Evolutionary conservation across 2,797 vertebrate genomes (phyloP), one percentile per base, ranked within the genome.

Genomic region (Cynopterus sphinx): DNA sequence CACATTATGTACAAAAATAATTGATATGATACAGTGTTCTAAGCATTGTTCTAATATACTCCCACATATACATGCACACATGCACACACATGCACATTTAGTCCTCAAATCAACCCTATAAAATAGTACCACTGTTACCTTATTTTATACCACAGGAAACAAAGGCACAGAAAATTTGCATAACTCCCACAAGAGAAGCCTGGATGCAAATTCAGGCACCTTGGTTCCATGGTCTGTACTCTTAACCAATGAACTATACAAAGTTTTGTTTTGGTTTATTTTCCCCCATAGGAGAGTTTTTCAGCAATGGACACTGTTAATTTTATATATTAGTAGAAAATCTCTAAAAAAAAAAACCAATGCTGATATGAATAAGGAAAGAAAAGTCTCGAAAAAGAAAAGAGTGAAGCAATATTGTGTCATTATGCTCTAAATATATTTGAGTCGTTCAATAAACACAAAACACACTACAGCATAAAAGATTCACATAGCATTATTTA

Each of bases 61-160:
- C 11, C 6, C 75, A 43, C 21, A 33, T 0, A 0, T 21, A 10
- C 3, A 9, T 5, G 5, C 21, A 41, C 9, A 49, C 19, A 53
- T 3, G 11, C 10, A 31, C 3, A 53, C n/a, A 43, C 43, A 41
- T 33, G 33, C 36, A 28, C 15, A 9, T 9, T 41, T 12, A 61
- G 15, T 65, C 49, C 13, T 85, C 43, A 63, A 21, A 81, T 49
- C 21, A 33, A 73, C 16, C 59, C 5, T 26, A 6, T 65, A 65
- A 87, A 74, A 6, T 28, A 28, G 61, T 1, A 3, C 19, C 22
- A 16, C 26, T 31, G 16, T 51, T 57, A 51, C 22, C 24, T 36
- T 51, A 13, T 43, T 91, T 88, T 43, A 53, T 65, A 31, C 26
- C 65, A 75, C 33, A 73, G n/a, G n/a, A 84, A 53, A 21, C 41